A percentile compares a stretch with the other conserved stretches of the same genome.
These are phyloP conservation scores for Dermolepida albohirtum DNA, from an alignment of 2,888 invertebrate genomes.

Conservation along the genomic window DNA sequence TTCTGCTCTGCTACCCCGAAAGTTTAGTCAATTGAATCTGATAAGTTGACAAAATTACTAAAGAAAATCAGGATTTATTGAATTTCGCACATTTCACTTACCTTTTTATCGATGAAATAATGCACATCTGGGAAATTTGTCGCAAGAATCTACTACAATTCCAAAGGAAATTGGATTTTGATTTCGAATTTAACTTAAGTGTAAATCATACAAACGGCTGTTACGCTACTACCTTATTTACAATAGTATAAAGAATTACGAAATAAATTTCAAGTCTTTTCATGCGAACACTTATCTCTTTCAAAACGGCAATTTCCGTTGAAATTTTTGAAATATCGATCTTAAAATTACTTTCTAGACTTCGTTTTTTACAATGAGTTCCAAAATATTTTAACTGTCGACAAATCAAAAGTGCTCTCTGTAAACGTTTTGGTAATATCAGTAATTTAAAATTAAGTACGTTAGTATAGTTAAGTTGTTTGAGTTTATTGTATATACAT, in stretches of 20 bases:
- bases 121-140: conserved; percentile 34
- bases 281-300: conserved; percentile 16
- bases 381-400: no score
- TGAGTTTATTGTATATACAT: no score
- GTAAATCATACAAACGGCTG: conserved; percentile 22
- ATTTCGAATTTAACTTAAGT: conserved; percentile 13
- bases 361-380: no score
- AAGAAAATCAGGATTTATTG: conserved; percentile 37
- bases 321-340: no score
- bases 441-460: no score
- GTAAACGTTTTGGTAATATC: no score
- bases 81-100: conserved; percentile 41
- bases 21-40: conserved; percentile 28
- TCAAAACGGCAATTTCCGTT: no score
- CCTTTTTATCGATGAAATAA: conserved; percentile 28
- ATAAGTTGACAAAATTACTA: conserved; percentile 39
- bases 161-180: conserved; percentile 27
- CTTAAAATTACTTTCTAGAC: no score
- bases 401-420: no score
- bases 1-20: conserved; percentile 12
- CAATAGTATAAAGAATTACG: conserved; percentile 1
- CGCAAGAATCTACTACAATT: conserved; percentile 20
- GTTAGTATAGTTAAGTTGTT: no score
- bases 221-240: conserved; percentile 13
- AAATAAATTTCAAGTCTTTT: conserved; percentile 9